A percentile compares a stretch with the other conserved stretches of the same genome.
These are phyloP conservation scores for Mormyrops boulengeri DNA, from an alignment of 2,797 vertebrate genomes.

Conservation along the genomic window DNA sequence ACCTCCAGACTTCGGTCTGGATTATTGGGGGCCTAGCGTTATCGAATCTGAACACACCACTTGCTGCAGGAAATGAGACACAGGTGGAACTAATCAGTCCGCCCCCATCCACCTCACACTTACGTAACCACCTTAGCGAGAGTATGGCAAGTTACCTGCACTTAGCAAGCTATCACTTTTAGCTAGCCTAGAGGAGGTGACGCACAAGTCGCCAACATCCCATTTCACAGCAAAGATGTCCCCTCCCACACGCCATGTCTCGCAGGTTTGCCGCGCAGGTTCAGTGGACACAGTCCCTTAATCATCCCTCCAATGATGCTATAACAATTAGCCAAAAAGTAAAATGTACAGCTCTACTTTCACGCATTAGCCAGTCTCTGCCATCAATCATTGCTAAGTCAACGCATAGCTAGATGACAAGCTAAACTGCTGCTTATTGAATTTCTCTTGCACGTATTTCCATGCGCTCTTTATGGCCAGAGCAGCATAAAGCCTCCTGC, in stretches of 20 bases:
- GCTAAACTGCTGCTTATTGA: not conserved
- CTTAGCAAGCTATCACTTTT: constrained; percentile 1
- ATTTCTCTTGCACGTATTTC: not conserved
- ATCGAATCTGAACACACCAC: not conserved
- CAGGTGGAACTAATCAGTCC: not conserved
- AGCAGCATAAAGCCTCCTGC: not conserved
- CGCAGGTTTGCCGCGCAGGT: not conserved
- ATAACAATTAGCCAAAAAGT: not conserved
- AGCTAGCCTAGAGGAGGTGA: not conserved
- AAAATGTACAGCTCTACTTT: not conserved
- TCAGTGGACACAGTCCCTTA: not conserved
- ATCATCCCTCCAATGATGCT: not conserved
- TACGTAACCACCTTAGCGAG: not conserved
- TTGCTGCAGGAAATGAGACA: not conserved
- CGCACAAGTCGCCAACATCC: not conserved
- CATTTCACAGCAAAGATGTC: constrained; percentile 5
- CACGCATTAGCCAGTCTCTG: not conserved
- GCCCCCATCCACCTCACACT: constrained; percentile 4
- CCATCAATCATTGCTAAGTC: not conserved
- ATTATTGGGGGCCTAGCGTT: not conserved
- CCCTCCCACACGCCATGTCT: not conserved
- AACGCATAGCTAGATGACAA: not conserved
- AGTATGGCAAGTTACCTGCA: not conserved
- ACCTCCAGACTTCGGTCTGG: not conserved
- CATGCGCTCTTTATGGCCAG: not conserved